Percentiles rank a stretch among this genome's conserved stretches.
Evolutionary conservation across 2,113 vertebrate species (phyloP).

Genomic region (Rhinichthys klamathensis): DNA sequence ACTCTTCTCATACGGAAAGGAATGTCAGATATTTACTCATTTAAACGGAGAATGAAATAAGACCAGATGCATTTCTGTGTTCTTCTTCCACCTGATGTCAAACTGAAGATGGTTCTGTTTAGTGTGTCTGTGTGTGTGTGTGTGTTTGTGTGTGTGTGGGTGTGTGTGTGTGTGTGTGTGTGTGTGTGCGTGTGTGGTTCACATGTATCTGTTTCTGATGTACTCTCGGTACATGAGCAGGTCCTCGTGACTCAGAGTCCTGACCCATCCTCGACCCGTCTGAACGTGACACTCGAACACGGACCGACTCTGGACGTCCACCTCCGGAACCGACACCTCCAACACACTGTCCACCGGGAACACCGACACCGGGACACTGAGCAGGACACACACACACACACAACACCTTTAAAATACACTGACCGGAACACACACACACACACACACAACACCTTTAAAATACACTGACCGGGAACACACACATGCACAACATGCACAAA

Average conservation of each 20-base stretch:
- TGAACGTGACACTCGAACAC: conserved; percentile 88
- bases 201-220: conserved; percentile 91
- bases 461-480: too few relatives aligned
- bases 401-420: too few relatives aligned
- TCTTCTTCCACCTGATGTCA: too few relatives aligned
- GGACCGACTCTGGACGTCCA: conserved; percentile 80
- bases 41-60: neutral
- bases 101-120: too few relatives aligned
- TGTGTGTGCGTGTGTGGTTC: conserved; percentile 22
- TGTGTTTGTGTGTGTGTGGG: too few relatives aligned
- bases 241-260: conserved; percentile 83
- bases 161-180: too few relatives aligned
- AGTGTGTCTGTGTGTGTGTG: too few relatives aligned
- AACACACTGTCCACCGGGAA: conserved; percentile 90
- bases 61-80: too few relatives aligned
- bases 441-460: too few relatives aligned
- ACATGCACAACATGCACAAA: too few relatives aligned
- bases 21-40: neutral
- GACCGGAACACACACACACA: too few relatives aligned
- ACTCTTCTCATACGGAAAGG: neutral
- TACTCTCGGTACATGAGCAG: conserved; percentile 89
- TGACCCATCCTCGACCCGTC: conserved; percentile 81
- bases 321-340: conserved; percentile 79
- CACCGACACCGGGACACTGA: conserved; percentile 84
- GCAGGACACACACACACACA: neutral